phyloP scores from a whole-genome alignment of 2,113 vertebrate genomes.

The Coracopsis vasa region DNA sequence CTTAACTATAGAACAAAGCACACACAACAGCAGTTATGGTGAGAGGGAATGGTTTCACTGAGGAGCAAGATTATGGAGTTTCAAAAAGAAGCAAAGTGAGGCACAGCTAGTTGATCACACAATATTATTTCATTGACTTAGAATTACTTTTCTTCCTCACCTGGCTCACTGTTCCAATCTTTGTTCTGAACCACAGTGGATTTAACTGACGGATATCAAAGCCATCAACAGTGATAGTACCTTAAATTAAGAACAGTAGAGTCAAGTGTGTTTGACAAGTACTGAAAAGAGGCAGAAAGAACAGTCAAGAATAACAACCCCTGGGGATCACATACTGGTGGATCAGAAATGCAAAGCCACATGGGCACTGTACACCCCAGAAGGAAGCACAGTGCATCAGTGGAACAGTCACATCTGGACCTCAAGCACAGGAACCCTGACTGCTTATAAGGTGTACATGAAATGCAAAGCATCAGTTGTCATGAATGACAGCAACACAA shows the following conservation, averaged over 20 bases:
- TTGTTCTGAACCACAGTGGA: conserved; percentile 88
- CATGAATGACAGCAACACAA: background rate
- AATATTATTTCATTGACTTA: background rate
- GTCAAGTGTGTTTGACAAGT: background rate
- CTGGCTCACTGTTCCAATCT: conserved; percentile 96
- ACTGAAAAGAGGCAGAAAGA: background rate
- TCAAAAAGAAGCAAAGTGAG: background rate
- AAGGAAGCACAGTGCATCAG: background rate
- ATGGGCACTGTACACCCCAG: background rate
- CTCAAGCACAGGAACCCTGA: background rate
- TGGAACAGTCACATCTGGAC: background rate
- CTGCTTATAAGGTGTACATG: background rate
- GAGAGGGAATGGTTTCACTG: background rate
- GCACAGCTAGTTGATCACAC: background rate
- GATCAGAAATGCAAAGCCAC: background rate
- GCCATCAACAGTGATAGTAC: conserved; percentile 85
- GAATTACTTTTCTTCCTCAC: conserved; percentile 66
- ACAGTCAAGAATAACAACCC: background rate
- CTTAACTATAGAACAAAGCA: background rate
- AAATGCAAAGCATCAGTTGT: conserved; percentile 16
- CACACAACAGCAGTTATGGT: background rate
- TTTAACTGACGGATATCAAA: conserved; percentile 87
- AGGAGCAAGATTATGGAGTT: background rate
- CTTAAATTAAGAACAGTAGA: conserved; percentile 68
- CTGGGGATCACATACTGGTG: background rate